A percentile compares a stretch with the other conserved stretches of the same genome.
phyloP scores from a whole-genome alignment of 37 sponge, comb jelly and placozoan species.

The Cliona cf. orientalis region DNA sequence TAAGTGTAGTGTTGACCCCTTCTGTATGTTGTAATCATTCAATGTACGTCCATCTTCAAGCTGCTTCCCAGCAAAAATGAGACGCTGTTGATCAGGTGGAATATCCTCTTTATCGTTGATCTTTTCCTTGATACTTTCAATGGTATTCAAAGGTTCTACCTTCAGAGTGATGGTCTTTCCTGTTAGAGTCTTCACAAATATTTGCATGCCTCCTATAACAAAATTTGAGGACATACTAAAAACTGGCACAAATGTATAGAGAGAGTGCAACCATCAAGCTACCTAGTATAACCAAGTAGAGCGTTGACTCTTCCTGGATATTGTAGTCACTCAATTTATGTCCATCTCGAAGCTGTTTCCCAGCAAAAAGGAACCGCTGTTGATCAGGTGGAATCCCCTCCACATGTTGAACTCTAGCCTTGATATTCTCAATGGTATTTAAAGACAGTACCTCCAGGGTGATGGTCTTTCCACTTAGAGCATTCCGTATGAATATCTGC shows the following conservation, averaged over 20 bases:
- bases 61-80: slow-evolving; percentile 91
- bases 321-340: slow-evolving; percentile 62
- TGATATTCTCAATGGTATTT: slow-evolving; percentile 92
- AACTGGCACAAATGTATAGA: too few relatives aligned
- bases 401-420: slow-evolving; percentile 91
- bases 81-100: slow-evolving; percentile 96
- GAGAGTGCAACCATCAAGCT: too few relatives aligned
- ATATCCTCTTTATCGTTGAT: slow-evolving; percentile 96
- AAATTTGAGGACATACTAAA: too few relatives aligned
- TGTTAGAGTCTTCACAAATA: slow-evolving; percentile 74
- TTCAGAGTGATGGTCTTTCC: slow-evolving; percentile 96
- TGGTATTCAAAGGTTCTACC: slow-evolving; percentile 88
- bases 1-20: slow-evolving; percentile 87
- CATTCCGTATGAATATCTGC: slow-evolving; percentile 73
- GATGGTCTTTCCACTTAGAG: slow-evolving; percentile 90
- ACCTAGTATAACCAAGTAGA: too few relatives aligned
- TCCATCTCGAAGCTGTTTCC: slow-evolving; percentile 67
- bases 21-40: slow-evolving; percentile 82
- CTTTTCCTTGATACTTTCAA: slow-evolving; percentile 90
- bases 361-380: slow-evolving; percentile 95
- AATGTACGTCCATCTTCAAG: slow-evolving; percentile 59
- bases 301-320: slow-evolving; percentile 91
- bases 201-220: slow-evolving; percentile 72
- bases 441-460: slow-evolving; percentile 91
- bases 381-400: slow-evolving; percentile 97